Evolutionary conservation across 2,888 invertebrate species (phyloP), one percentile per base, ranked within the genome.

Genomic region (Acronicta aceris): DNA sequence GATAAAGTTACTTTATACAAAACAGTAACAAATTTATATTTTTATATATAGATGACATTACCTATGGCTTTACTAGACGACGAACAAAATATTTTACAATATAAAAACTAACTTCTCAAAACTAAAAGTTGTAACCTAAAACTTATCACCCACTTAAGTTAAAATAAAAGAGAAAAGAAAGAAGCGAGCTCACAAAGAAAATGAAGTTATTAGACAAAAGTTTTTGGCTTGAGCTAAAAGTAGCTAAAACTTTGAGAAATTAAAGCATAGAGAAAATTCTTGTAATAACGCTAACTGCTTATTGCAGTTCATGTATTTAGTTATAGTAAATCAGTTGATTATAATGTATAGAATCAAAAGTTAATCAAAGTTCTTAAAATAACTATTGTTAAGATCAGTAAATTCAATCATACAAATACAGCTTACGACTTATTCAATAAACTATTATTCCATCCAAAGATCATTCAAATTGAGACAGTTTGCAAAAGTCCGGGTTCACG

Each of bases 141-240:
- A 64, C 33, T 71, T 71, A 71, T 64, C 13, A 27, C 33, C 42
- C 55, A 69, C 49, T 51, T 64, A 48, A 49, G 21, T 36, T 47
- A 33, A 46, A 74, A 54, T 13, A 12, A 27, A 52, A 57, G 17
- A 63, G 25, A 63, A 62, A 65, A 62, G 46, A 53, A 51, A 49
- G 27, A 17, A 54, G 41, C 21, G 1, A 57, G 43, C 38, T 2
- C 16, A 45, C 47, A 51, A 66, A 53, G 42, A 59, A 59, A 54
- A 48, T 56, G 15, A 61, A 56, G 59, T 57, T 71, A 54, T 65
- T 54, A 59, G 17, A 57, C 45, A 30, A 59, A 75, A 65, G 42
- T 57, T 65, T 56, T 58, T 47, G 15, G 33, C 48, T 42, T 38
- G 38, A 55, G 41, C 15, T 73, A 55, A 50, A 53, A 46, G 42